Base-by-base conservation (phyloP, 1,140 invertebrate genomes). In the Drosophila arizonae region DNA sequence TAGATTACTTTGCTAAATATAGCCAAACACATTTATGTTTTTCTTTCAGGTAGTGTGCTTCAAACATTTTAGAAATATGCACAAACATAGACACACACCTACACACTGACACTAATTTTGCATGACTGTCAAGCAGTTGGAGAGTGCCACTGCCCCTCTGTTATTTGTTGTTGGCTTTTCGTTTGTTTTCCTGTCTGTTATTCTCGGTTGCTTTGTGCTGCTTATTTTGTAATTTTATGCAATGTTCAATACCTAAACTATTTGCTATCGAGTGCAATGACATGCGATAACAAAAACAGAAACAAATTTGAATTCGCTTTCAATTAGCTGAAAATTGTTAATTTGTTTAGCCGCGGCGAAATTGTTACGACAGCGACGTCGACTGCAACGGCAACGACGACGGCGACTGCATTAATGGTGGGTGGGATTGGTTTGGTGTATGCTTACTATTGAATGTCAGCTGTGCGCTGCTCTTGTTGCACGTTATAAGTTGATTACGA, bases 301-400 rank as follows among this genome's bases (percentile, higher is more conserved):
- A 65, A 55, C 63, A 55, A 50, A 51, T 50, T 54, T 10, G 39
- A 51, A 36, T 66, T 79, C 69, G 77, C 54, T 84, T 74, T 85
- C 69, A 84, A 85, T 84, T 85, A 85, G 81, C 77, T 76, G 61
- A 72, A 70, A 72, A 36, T 76, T 72, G 79, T 56, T 50, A 81
- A 72, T 72, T 84, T 56, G 36, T 60, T 67, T 57, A 51, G 48
- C 46, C 41, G 51, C 43, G 21, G 33, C 41, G 64, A 64, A 64
- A 68, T 72, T 67, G 75, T 81, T 81, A 81, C 79, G 72, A 69
- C 61, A 79, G 64, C 60, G 28, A 15, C 63, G 54, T 48, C 54
- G 48, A 50, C 58, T 61, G 70, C 60, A 57, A 60, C 57, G 68
- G 77, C 62, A 65, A 36, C 36, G 36, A 64, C 61, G 63, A 61